Percentiles rank a stretch among this genome's conserved stretches.
Conservation (phyloP, 2,888 invertebrate species). For the Cantharis nigra region DNA sequence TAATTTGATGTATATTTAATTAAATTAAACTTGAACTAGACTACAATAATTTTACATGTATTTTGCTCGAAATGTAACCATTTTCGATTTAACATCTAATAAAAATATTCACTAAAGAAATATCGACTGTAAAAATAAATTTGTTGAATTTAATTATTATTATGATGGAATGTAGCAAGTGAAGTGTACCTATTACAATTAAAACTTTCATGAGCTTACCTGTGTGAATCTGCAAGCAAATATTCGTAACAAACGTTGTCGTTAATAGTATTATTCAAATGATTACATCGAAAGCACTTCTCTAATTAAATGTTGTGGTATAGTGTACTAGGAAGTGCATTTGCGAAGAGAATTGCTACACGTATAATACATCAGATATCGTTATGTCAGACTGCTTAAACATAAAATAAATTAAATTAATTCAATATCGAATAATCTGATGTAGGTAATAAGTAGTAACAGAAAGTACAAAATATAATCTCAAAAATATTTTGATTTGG, state of each 20-base stretch:
- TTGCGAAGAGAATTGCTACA: not conserved
- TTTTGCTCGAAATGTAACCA: not conserved
- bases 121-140: not conserved
- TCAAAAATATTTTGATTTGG: not conserved
- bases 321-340: not conserved
- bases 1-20: too few species aligned
- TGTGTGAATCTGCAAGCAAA: not conserved
- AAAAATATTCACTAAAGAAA: not conserved
- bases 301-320: not conserved
- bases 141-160: not conserved
- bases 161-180: not conserved
- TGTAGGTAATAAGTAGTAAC: not conserved
- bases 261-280: not conserved
- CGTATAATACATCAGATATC: not conserved
- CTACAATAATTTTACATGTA: not conserved
- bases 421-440: not conserved
- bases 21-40: too few species aligned
- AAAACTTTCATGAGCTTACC: not conserved
- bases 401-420: not conserved
- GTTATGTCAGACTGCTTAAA: not conserved
- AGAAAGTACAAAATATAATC: not conserved
- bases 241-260: not conserved
- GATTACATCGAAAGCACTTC: constrained; percentile 2
- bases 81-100: not conserved
- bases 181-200: not conserved